Evolutionary conservation across 2,113 vertebrate genomes (phyloP).

Genomic region (Gulo gulo): DNA sequence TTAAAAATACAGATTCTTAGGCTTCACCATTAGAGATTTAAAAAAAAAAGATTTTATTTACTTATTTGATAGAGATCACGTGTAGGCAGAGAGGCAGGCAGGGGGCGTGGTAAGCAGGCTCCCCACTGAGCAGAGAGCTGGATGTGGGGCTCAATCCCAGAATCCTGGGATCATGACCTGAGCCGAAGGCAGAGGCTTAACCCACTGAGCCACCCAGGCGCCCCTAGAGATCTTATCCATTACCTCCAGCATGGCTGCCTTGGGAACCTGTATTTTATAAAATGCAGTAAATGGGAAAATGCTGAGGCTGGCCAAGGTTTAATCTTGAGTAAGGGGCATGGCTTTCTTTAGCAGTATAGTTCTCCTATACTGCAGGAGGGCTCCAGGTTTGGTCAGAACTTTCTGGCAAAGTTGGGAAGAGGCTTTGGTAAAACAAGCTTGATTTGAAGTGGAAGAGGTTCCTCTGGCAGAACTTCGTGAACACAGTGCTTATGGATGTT

Average conservation of each 20-base stretch:
- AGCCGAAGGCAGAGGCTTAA: no score
- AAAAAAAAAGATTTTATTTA: no score
- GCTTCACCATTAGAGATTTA: not conserved
- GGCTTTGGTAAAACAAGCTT: not conserved
- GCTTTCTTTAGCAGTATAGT: not conserved
- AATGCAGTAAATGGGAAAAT: not conserved
- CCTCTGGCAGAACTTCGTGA: not conserved
- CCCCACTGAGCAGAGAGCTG: no score
- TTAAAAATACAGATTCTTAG: not conserved
- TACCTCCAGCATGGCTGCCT: not conserved
- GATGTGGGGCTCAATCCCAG: no score
- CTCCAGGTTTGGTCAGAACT: not conserved
- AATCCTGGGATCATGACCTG: no score
- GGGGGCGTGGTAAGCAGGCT: no score
- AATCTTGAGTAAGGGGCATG: not conserved
- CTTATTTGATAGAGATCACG: no score
- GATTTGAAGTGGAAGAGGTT: not conserved
- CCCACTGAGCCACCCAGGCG: no score
- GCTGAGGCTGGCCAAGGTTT: not conserved
- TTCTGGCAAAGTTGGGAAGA: not conserved
- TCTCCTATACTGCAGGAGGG: not conserved
- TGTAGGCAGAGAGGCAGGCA: no score
- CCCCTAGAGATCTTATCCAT: not conserved
- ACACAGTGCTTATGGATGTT: not conserved
- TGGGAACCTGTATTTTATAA: not conserved